Evolutionary conservation across 1,140 invertebrate genomes (phyloP).

Genomic region (Pseudachorutes palmiensis): DNA sequence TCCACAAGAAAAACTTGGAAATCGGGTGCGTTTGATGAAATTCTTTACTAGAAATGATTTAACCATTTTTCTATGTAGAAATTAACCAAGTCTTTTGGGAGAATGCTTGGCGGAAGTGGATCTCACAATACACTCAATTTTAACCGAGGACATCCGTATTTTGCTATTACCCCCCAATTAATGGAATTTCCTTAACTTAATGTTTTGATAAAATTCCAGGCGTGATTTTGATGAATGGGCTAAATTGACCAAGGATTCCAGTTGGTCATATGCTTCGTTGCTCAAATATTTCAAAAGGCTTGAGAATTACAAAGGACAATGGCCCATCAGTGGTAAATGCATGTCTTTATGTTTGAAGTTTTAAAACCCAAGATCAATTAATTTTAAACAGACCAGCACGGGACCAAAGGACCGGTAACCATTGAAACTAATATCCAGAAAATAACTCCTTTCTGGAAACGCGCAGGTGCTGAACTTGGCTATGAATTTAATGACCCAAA

Average conservation of each 20-base stretch:
- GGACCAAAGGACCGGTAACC: slow-evolving; percentile 9
- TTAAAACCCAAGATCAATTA: background rate
- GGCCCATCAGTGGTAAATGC: background rate
- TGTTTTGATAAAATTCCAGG: background rate
- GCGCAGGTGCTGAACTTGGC: slow-evolving; percentile 14
- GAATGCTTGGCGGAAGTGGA: slow-evolving; percentile 54
- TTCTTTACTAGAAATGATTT: background rate
- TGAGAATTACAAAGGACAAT: background rate
- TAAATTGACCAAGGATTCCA: background rate
- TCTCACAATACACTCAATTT: slow-evolving; percentile 83
- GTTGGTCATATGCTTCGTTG: background rate
- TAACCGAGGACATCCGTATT: slow-evolving; percentile 66
- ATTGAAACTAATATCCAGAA: background rate
- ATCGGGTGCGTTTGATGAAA: background rate
- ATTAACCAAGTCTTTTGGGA: slow-evolving; percentile 39
- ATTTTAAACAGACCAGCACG: slow-evolving; percentile 19
- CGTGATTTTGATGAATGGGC: slow-evolving; percentile 12
- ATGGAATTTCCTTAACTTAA: background rate
- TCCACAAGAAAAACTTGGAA: background rate
- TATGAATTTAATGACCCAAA: slow-evolving; percentile 15
- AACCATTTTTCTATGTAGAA: background rate
- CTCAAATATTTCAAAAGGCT: background rate
- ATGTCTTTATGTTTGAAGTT: background rate
- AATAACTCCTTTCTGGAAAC: background rate
- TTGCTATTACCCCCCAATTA: too few species aligned